Evolutionary conservation across 2,888 invertebrate genomes (phyloP), one percentile per base, ranked within the genome.

Genomic region (Conus canariensis): DNA sequence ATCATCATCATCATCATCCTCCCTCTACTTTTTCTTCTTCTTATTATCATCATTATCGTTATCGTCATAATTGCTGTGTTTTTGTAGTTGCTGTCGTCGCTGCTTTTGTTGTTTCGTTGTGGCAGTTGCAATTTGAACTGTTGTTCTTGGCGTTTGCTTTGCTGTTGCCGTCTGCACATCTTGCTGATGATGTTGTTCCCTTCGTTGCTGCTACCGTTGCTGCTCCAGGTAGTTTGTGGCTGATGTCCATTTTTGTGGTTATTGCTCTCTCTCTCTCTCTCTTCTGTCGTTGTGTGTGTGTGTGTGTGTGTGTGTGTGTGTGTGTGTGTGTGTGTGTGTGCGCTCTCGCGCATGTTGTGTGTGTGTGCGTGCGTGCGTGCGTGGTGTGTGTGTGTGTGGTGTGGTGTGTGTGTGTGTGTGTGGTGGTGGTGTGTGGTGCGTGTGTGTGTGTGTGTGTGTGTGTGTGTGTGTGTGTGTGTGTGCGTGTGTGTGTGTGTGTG

Each of bases 381-480:
- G 82, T 82, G 82, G 56, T 56, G 82, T 82, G 82, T 56, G 82
- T 56, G 56, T 22, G 82, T 56, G 82, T 56, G 82, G 82, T 56
- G 82, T 56, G 82, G 82, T 56, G 82, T 82, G 3, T 56, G 56
- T 82, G 56, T 45, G 82, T 56, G 82, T 45, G 82, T 56, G 82
- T 22, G 45, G 82, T 8, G 82, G 5, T 56, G 56, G 45, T 8
- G 56, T 56, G 82, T 19, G 82, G 82, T 56, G 82, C 16, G 82
- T 82, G 82, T 82, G 82, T 82, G 82, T 82, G 56, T 82, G 82
- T 82, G 82, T 82, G 82, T 82, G 82, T 82, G 82, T 82, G 82
- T 30, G 30, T 19, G 9, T 19, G 9, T 19, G 22, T 74, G 22
- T 74, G 22, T 74, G 22, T 74, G 22, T 74, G 22, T 74, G 22